These are phyloP conservation scores for Orchesellides sinensis DNA, from an alignment of 2,888 invertebrate genomes.

Conservation along the genomic window DNA sequence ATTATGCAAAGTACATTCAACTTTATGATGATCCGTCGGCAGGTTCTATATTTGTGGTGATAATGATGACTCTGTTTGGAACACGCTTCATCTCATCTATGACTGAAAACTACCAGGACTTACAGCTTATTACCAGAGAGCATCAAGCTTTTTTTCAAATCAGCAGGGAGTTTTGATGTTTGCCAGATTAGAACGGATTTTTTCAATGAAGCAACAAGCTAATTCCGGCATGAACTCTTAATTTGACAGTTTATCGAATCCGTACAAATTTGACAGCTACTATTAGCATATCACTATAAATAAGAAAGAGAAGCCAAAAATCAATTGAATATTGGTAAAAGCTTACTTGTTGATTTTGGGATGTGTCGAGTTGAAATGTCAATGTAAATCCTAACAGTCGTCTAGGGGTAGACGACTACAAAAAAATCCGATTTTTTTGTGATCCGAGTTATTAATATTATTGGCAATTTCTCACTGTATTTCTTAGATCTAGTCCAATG, in stretches of 20 bases:
- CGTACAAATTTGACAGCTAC: background rate
- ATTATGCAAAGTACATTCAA: background rate
- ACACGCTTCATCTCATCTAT: conserved; percentile 10
- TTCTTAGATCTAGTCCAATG: background rate
- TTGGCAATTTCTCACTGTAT: background rate
- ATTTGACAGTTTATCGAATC: conserved; percentile 41
- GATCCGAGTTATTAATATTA: too few species aligned
- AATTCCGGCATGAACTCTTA: background rate
- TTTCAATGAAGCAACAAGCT: background rate
- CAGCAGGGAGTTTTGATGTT: conserved; percentile 1
- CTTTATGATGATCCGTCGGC: conserved; percentile 5
- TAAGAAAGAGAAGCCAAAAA: background rate
- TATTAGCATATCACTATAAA: conserved; percentile 1
- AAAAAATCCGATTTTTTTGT: background rate
- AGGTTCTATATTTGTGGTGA: background rate
- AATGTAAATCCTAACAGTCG: background rate
- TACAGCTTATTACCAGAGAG: background rate
- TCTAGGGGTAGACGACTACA: background rate
- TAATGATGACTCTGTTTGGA: conserved; percentile 28
- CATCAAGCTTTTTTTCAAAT: too few species aligned
- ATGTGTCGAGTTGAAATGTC: background rate
- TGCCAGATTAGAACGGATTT: background rate
- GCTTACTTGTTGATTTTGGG: background rate
- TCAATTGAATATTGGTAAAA: background rate
- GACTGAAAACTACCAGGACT: background rate